Evolutionary conservation across 2,888 invertebrate genomes (phyloP).

Genomic region (Drosophila testacea): DNA sequence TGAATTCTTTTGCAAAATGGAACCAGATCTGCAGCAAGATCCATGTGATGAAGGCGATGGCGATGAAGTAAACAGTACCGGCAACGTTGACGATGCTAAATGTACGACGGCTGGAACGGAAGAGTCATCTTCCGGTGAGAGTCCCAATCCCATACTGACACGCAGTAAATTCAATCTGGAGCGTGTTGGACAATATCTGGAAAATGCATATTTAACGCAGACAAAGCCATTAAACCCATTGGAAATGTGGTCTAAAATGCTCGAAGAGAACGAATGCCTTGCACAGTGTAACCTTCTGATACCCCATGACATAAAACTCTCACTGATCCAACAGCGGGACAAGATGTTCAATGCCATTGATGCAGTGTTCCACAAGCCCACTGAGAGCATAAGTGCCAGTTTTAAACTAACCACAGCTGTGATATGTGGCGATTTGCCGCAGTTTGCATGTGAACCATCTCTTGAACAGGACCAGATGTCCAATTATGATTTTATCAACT

Average conservation of each 20-base stretch:
- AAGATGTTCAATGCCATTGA: conserved; percentile 88
- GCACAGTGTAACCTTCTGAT: conserved; percentile 90
- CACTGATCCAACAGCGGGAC: conserved; percentile 92
- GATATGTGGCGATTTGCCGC: conserved; percentile 84
- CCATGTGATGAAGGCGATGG: conserved; percentile 14
- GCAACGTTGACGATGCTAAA: conserved; percentile 65
- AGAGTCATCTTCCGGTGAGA: conserved; percentile 12
- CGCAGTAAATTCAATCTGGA: conserved; percentile 92
- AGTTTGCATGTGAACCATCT: conserved; percentile 27
- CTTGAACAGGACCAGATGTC: conserved; percentile 18
- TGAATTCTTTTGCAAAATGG: conserved; percentile 89
- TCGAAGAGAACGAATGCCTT: conserved; percentile 90
- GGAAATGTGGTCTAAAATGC: conserved; percentile 92
- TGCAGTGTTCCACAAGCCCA: conserved; percentile 89
- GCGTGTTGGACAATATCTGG: conserved; percentile 95
- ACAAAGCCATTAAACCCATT: conserved; percentile 87
- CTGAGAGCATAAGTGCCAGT: conserved; percentile 88
- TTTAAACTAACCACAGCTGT: conserved; percentile 87
- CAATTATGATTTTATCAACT: conserved; percentile 63
- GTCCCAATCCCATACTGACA: conserved; percentile 5
- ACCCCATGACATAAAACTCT: conserved; percentile 90
- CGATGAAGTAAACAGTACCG: conserved; percentile 58
- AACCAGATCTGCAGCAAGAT: conserved; percentile 50
- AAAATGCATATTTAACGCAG: conserved; percentile 90
- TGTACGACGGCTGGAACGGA: conserved; percentile 8